Base-by-base conservation (phyloP, 2,888 invertebrate species). In the Creontiades dilutus region DNA sequence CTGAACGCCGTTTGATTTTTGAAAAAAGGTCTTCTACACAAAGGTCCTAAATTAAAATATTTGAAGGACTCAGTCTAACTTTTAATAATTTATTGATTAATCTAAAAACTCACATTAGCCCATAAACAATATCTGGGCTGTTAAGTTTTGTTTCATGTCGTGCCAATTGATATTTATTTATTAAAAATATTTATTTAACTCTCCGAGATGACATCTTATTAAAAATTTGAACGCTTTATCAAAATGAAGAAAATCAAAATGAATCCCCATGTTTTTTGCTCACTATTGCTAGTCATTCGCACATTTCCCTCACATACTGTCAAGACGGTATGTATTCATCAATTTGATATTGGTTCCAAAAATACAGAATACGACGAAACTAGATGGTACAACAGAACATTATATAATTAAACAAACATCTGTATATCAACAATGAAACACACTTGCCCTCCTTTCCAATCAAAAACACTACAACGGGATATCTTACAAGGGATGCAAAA, bases 201-300 rank as follows among this genome's bases (percentile, higher is more conserved):
- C 19, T 3, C 23, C 23, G 23, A 68, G 12, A 68, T 68, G 68
- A 23, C 68, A 68, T 12, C 9, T 68, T 12, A 68, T 19, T 68
- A 23, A 68, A 23, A 57, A 27, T 68, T 68, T 11, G 23, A 68
- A 68, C 23, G 19, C 7, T 23, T 5, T n/a, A 52, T 52, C 52
- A 52, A 52, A 19, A 82, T 37, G 23, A 85, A 16, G 13, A 85
- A 82, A 82, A 55, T 85, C 85, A 68, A 68, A 68, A 68, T 68
- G 16, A 28, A 3, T 16, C 28, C 14, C 47, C 47, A 23, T 48
- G 11, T 46, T 16, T 88, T 52, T 88, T 88, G 88, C 88, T 88
- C 88, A 86, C 68, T 55, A 55, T 47, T 78, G 88, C 88, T 88
- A 88, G 88, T 88, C 88, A 88, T 86, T 61, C 19, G 28, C 80